Conservation (phyloP, 2,888 invertebrate species). For the Plagodis pulveraria region DNA sequence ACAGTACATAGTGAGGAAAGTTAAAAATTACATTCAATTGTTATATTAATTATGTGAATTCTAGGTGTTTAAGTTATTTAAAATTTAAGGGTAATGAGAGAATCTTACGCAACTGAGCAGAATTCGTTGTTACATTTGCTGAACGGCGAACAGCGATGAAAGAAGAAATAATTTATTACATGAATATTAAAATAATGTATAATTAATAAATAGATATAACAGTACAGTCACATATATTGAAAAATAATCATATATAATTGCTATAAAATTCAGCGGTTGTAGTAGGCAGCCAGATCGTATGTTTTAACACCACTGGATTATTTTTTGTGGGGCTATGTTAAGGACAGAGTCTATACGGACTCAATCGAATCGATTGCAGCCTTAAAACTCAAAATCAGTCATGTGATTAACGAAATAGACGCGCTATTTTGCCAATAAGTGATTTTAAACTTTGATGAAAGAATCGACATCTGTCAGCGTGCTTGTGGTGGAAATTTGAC, state of each 20-base stretch:
- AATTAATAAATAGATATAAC: constrained; percentile 3
- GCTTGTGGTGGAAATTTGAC: too few species aligned
- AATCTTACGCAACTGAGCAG: constrained; percentile 77
- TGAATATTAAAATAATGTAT: constrained; percentile 29
- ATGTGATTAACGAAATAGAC: too few species aligned
- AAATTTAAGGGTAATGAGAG: constrained; percentile 46
- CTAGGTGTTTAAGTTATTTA: not conserved
- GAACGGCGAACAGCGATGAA: constrained; percentile 49
- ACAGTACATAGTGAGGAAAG: not conserved
- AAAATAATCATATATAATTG: constrained; percentile 1
- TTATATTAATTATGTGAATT: not conserved
- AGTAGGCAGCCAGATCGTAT: too few species aligned
- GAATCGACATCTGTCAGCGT: too few species aligned
- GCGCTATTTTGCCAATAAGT: too few species aligned
- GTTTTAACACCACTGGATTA: too few species aligned
- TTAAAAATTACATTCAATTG: not conserved
- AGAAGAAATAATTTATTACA: constrained; percentile 52
- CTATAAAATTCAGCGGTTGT: too few species aligned
- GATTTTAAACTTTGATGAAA: too few species aligned
- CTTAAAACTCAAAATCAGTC: too few species aligned
- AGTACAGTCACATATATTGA: not conserved
- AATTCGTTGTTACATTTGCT: constrained; percentile 76
- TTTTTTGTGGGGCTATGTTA: too few species aligned
- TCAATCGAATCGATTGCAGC: too few species aligned
- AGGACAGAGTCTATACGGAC: too few species aligned